Evolutionary conservation across 2,888 invertebrate species (phyloP), one percentile per base, ranked within the genome.

Genomic region (Leucoptera coffeella): DNA sequence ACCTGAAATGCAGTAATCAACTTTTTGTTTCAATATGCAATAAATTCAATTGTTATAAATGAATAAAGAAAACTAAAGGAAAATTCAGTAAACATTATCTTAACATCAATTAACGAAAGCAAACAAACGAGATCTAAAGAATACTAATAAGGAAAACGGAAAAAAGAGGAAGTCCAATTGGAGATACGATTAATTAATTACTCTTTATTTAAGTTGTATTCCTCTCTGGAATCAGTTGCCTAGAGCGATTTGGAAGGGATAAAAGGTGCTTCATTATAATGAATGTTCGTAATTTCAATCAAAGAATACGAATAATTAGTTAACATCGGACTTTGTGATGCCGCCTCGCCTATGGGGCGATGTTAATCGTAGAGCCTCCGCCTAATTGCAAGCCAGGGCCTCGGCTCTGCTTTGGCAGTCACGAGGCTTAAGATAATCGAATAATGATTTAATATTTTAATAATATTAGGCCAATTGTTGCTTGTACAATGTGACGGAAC

Each of bases 231-330:
- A 50, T 11, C 12, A 11, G 22, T 44, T 36, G 50, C 59, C 43
- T 37, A 38, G 32, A 46, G 58, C 55, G 43, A 43, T 47, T 39
- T 43, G n/a, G n/a, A 43, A 38, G 40, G 40, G 46, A 49, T 47
- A 51, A 53, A 56, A 60, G 55, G 59, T 51, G 53, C 51, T 49
- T 53, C 10, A 54, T 26, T 60, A 60, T 57, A 57, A 60, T 52
- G 54, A 59, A 61, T 58, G 56, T 55, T 49, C 49, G 45, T 58
- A 62, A 61, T 65, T 67, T 59, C 62, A 62, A 65, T 67, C 61
- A 64, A 62, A 67, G 60, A 64, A 61, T 61, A 52, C 48, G 43
- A 43, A 61, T 64, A 65, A 65, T 67, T 67, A 65, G 50, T 56
- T 51, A 59, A 56, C 61, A 57, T 57, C 36, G 42, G 45, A 47